phyloP scores from a whole-genome alignment of 2,888 invertebrate species.

The Tetanocera ferruginea region DNA sequence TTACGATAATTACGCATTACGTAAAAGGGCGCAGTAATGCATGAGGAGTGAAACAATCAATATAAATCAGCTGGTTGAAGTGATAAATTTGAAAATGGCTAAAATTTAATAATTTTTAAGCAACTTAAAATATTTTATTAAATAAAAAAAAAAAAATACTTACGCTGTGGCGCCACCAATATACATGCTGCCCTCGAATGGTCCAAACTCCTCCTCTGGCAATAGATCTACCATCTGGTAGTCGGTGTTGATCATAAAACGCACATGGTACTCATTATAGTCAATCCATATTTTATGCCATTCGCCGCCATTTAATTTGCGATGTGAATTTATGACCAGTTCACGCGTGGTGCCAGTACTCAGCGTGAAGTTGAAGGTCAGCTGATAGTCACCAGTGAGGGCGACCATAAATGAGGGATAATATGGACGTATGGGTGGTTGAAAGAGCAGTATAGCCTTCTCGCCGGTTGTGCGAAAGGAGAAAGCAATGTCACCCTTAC shows the following conservation, averaged over 20 bases:
- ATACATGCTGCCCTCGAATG: slow-evolving; percentile 94
- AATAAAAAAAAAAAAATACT: slow-evolving; percentile 67
- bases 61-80: too few species aligned
- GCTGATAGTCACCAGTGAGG: slow-evolving; percentile 86
- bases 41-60: background rate
- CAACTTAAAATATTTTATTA: background rate
- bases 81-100: too few species aligned
- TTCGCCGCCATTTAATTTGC: slow-evolving; percentile 89
- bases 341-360: slow-evolving; percentile 87
- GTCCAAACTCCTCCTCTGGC: slow-evolving; percentile 90
- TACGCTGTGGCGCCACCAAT: slow-evolving; percentile 94
- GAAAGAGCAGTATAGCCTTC: slow-evolving; percentile 89
- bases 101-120: background rate
- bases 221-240: slow-evolving; percentile 88
- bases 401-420: slow-evolving; percentile 95
- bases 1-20: slow-evolving; percentile 51
- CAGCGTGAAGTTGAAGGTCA: slow-evolving; percentile 90
- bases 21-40: slow-evolving; percentile 31
- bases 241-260: slow-evolving; percentile 93
- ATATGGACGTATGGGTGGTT: slow-evolving; percentile 89
- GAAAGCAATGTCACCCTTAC: slow-evolving; percentile 91
- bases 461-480: slow-evolving; percentile 93
- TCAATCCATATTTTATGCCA: slow-evolving; percentile 98
- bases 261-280: slow-evolving; percentile 92
- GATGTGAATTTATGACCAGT: slow-evolving; percentile 84